Evolutionary conservation across 2,797 vertebrate genomes (phyloP).

Genomic region (Hyperoplus lanceolatus): DNA sequence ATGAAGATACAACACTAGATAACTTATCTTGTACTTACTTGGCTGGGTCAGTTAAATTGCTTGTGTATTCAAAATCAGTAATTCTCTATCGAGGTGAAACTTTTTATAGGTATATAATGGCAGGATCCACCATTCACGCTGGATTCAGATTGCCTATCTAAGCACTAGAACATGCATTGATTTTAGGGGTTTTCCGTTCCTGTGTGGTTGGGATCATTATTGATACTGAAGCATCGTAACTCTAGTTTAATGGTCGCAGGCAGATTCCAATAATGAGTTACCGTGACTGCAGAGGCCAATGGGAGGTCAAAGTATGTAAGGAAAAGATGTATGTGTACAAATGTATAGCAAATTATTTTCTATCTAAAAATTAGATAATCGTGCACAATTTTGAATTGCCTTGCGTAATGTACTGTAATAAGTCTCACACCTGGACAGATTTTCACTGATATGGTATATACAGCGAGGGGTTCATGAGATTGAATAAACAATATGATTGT

Average conservation of each 20-base stretch:
- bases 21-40: too few relatives aligned
- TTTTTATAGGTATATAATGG: too few relatives aligned
- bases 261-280: conserved; percentile 43
- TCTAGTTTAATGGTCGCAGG: conserved; percentile 16
- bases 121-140: too few relatives aligned
- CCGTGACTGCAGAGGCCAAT: conserved; percentile 31
- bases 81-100: too few relatives aligned
- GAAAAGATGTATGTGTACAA: conserved; percentile 31
- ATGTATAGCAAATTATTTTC: conserved; percentile 37
- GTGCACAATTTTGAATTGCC: conserved; percentile 43
- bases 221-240: conserved; percentile 27
- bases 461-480: too few relatives aligned
- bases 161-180: too few relatives aligned
- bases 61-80: too few relatives aligned
- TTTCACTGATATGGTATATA: too few relatives aligned
- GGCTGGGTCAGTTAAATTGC: too few relatives aligned
- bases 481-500: too few relatives aligned
- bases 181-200: background rate
- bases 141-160: too few relatives aligned
- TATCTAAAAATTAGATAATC: conserved; percentile 52
- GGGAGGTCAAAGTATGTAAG: conserved; percentile 35
- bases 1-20: background rate
- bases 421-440: too few relatives aligned
- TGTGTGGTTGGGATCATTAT: conserved; percentile 11
- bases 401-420: conserved; percentile 53